These are phyloP conservation scores for Rhopalosiphum maidis DNA, from an alignment of 1,140 invertebrate genomes.

Conservation along the genomic window DNA sequence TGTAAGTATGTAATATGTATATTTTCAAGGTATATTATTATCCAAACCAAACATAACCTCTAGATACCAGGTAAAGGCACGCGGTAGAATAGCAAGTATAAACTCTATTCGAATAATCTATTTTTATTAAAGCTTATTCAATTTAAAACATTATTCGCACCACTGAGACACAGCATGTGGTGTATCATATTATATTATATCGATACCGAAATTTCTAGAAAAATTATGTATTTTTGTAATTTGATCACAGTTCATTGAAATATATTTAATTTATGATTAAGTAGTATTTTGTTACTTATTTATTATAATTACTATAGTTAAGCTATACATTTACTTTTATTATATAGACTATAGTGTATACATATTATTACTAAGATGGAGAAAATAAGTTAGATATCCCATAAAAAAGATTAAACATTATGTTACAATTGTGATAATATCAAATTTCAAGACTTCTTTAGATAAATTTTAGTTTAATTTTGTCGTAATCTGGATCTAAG, in stretches of 20 bases:
- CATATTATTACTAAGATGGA: background rate
- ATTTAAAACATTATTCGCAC: background rate
- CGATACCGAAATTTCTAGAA: background rate
- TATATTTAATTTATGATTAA: background rate
- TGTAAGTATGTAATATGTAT: background rate
- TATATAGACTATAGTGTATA: background rate
- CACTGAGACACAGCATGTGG: background rate
- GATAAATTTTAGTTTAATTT: background rate
- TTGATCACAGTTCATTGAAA: background rate
- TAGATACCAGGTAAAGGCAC: background rate
- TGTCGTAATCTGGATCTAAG: background rate
- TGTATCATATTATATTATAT: background rate
- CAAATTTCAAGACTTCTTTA: background rate
- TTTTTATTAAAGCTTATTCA: background rate
- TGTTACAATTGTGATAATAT: background rate
- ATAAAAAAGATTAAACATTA: background rate
- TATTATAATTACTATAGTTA: background rate
- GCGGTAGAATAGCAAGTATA: background rate
- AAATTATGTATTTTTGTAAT: background rate
- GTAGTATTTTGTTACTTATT: background rate
- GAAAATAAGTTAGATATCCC: background rate
- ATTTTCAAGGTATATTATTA: background rate
- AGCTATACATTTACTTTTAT: background rate
- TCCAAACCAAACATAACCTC: too few species aligned
- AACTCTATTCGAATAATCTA: background rate